Percentiles rank a stretch among this genome's conserved stretches.
phyloP scores from a whole-genome alignment of 2,113 vertebrate species.

The Marcusenius ussheri region DNA sequence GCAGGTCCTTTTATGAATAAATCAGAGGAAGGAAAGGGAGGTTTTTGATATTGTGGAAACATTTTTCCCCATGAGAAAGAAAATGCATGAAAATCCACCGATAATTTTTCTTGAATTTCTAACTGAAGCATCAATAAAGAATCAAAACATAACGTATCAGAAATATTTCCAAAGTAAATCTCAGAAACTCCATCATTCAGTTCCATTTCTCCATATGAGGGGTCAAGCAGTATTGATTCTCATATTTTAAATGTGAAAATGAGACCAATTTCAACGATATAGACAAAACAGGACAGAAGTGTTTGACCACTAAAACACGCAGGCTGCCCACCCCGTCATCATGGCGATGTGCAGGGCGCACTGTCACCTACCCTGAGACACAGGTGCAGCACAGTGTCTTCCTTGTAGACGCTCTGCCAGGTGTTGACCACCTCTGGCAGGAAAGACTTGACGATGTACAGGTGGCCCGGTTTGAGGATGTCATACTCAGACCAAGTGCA shows the following conservation, averaged over 20 bases:
- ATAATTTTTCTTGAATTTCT: background rate
- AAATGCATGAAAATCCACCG: background rate
- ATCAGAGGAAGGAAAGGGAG: constrained; percentile 8
- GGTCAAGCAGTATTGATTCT: background rate
- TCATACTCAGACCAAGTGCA: constrained; percentile 97
- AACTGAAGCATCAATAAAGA: background rate
- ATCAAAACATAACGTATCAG: background rate
- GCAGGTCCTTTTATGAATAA: background rate
- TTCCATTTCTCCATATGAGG: background rate
- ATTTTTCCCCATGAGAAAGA: background rate
- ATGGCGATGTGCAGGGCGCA: background rate
- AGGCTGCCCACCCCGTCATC: background rate
- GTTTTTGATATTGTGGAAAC: background rate
- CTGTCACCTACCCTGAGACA: constrained; percentile 84
- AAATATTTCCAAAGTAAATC: background rate
- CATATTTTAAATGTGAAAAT: background rate
- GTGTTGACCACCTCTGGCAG: constrained; percentile 92
- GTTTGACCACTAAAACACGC: background rate
- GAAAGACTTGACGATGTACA: constrained; percentile 98
- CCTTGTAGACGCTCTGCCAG: constrained; percentile 94
- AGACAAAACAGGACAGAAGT: background rate
- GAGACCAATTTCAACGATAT: background rate
- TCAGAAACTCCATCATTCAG: background rate
- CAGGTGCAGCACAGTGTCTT: constrained; percentile 93
- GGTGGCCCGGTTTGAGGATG: constrained; percentile 87